phyloP scores from a whole-genome alignment of 2,888 invertebrate species.

The Brachypterus glaber region DNA sequence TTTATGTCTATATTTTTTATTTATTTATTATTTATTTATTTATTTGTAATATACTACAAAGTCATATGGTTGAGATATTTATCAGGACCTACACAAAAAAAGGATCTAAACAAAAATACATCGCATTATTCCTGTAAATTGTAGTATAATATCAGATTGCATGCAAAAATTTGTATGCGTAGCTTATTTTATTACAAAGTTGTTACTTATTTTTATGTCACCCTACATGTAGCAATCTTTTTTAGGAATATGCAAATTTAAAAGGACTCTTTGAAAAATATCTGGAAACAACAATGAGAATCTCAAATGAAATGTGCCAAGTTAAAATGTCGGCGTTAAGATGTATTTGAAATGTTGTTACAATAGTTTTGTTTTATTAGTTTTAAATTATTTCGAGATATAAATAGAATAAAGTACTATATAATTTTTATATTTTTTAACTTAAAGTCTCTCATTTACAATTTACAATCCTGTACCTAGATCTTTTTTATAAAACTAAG shows the following conservation, averaged over 20 bases:
- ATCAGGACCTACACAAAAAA: no score
- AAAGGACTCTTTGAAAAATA: conserved; percentile 54
- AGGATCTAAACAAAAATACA: no score
- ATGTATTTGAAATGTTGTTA: conserved; percentile 6
- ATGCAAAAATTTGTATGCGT: background rate
- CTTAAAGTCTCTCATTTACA: no score
- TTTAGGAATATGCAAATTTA: conserved; percentile 53
- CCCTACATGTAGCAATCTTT: conserved; percentile 5
- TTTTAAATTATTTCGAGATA: no score
- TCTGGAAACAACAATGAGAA: conserved; percentile 52
- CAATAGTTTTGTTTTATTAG: conserved; percentile 8
- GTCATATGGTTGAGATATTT: no score
- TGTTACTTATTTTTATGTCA: background rate
- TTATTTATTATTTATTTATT: no score
- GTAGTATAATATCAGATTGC: background rate
- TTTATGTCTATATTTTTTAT: no score
- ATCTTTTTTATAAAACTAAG: no score
- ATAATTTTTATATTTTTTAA: no score
- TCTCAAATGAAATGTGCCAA: conserved; percentile 53
- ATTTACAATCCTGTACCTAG: no score
- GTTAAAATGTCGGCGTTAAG: conserved; percentile 13
- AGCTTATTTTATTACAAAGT: background rate
- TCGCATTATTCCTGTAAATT: background rate
- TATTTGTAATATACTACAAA: no score
- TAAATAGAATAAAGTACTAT: no score